These are phyloP conservation scores for Anhinga anhinga DNA, from an alignment of 2,113 vertebrate genomes.

Conservation along the genomic window DNA sequence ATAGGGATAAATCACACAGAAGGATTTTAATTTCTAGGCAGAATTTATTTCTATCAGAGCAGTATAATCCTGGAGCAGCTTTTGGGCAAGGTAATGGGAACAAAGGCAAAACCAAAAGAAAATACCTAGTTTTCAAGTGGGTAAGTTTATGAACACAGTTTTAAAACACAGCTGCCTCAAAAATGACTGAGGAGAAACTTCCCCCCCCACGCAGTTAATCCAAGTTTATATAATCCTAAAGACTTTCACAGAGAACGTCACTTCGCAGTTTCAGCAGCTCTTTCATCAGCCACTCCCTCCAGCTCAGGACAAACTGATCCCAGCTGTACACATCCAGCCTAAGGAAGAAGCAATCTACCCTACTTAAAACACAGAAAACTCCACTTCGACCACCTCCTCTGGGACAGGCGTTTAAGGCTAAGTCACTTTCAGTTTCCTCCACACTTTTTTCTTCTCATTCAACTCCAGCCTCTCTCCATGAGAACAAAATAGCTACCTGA, in stretches of 20 bases:
- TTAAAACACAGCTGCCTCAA: background rate
- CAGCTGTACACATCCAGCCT: background rate
- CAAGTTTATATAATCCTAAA: conserved; percentile 19
- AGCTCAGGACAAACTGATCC: conserved; percentile 2
- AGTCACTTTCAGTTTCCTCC: background rate
- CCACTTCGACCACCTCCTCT: background rate
- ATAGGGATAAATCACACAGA: background rate
- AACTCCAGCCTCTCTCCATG: background rate
- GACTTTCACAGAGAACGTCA: conserved; percentile 26
- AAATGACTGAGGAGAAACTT: background rate
- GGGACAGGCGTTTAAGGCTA: background rate
- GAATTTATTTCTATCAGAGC: background rate
- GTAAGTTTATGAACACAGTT: background rate
- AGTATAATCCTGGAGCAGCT: background rate
- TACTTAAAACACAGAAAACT: background rate
- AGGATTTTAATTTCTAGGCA: too few relatives aligned
- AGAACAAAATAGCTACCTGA: background rate
- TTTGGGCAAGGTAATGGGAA: background rate
- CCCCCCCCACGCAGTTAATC: background rate
- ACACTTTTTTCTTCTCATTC: background rate
- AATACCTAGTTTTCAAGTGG: background rate
- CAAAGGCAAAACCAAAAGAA: background rate
- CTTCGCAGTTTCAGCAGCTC: background rate
- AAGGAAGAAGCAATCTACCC: background rate
- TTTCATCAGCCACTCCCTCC: conserved; percentile 26